Evolutionary conservation across 2,888 invertebrate genomes (phyloP).

Genomic region (Drosophila barbarae): DNA sequence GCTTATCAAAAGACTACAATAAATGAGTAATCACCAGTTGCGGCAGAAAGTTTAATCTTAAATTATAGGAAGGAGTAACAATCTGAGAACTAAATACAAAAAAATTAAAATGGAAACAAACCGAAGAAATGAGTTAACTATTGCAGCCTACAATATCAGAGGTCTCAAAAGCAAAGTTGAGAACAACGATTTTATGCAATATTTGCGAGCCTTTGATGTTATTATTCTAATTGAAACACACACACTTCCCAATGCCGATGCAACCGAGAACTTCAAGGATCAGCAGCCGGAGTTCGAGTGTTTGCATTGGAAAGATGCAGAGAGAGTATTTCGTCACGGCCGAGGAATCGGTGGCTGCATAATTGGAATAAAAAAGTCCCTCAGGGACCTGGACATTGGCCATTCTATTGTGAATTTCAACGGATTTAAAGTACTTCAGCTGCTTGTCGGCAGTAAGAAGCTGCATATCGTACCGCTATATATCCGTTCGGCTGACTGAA

Average conservation of each 20-base stretch:
- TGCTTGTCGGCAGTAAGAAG: background rate
- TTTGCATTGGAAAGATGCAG: conserved; percentile 23
- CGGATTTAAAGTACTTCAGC: conserved; percentile 4
- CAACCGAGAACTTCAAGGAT: background rate
- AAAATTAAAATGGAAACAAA: background rate
- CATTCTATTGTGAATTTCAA: background rate
- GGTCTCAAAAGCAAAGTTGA: conserved; percentile 8
- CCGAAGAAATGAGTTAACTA: background rate
- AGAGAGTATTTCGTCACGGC: background rate
- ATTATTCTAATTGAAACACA: conserved; percentile 25
- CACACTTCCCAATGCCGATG: background rate
- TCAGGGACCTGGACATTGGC: background rate
- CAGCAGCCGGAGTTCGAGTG: conserved; percentile 3
- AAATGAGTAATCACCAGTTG: background rate
- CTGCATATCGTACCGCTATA: conserved; percentile 15
- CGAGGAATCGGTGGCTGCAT: conserved; percentile 16
- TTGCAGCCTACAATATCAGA: conserved; percentile 19
- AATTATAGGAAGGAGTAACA: background rate
- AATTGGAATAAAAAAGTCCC: conserved; percentile 7
- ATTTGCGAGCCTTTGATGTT: conserved; percentile 8
- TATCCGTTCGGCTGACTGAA: conserved; percentile 2
- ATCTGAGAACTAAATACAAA: background rate
- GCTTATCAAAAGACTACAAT: background rate
- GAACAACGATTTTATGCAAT: conserved; percentile 1
- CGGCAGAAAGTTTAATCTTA: background rate